Base-by-base conservation (phyloP, 2,888 invertebrate species). In the Cataglyphis altisquamis region DNA sequence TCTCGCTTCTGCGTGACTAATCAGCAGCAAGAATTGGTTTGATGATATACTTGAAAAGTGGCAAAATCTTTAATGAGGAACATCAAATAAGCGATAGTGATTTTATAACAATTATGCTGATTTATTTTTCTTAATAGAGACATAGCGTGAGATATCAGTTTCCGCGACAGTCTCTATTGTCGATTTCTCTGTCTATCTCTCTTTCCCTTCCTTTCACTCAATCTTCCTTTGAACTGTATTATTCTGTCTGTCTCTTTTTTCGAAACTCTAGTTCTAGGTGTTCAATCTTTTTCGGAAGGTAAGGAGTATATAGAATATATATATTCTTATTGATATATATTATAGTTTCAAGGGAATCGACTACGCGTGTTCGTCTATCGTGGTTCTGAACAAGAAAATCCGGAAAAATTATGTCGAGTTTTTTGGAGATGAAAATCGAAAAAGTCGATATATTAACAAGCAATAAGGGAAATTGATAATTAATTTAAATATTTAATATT, bases 301-400 rank as follows among this genome's bases (percentile, higher is more conserved):
- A 84, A 82, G 67, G 74, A 64, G 66, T 81, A 82, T 81, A 77
- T 36, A 36, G 36, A 36, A 36, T 36, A 48, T 88, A 25, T 25
- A 84, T 67, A 64, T 57, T 73, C 75, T 67, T 52, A 80, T 57
- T 84, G 21, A 63, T 60, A 80, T 60, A 80, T n/a, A 70, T 70
- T 9, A 52, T 52, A 52, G n/a, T 81, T 83, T 67, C 32, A 0
- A 4, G 64, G 36, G 18, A 36, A 57, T 36, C 45, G 66, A 64
- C 55, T 83, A 64, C 66, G 52, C 72, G 75, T 15, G 75, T 55
- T 70, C 63, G 70, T 82, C n/a, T 0, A 29, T 39, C 64, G 5
- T n/a, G 8, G 41, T 60, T 41, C 36, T 63, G 36, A 55, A 45
- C 10, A n/a, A 21, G 21, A 75, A 75, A 75, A 75, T 73, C 15